phyloP scores from a whole-genome alignment of 2,888 invertebrate genomes.

The Lymantria monacha region DNA sequence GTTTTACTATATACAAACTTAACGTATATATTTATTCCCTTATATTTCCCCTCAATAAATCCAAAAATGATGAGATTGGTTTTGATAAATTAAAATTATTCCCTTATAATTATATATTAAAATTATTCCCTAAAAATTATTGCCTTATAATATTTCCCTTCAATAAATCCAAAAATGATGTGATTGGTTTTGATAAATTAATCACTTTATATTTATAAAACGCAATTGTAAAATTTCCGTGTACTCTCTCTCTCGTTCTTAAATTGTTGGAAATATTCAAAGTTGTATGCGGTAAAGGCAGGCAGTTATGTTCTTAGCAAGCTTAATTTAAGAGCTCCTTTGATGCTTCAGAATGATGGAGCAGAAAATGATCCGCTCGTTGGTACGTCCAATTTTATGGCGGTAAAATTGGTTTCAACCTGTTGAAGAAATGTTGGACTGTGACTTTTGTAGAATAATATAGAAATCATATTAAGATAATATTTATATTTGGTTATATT shows the following conservation, averaged over 20 bases:
- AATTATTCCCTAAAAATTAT: too few species aligned
- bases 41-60: too few species aligned
- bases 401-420: conserved; percentile 46
- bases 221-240: neutral
- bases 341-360: conserved; percentile 50
- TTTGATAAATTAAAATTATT: too few species aligned
- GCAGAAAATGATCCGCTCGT: conserved; percentile 53
- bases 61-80: too few species aligned
- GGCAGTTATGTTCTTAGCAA: conserved; percentile 43
- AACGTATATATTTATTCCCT: too few species aligned
- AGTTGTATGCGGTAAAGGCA: conserved; percentile 32
- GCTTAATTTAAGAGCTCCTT: conserved; percentile 55
- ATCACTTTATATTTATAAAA: too few species aligned
- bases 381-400: conserved; percentile 43
- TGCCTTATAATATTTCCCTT: too few species aligned
- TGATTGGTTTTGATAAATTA: too few species aligned
- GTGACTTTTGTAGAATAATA: neutral
- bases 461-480: neutral
- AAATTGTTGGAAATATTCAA: conserved; percentile 27
- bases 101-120: too few species aligned
- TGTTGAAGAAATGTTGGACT: conserved; percentile 34
- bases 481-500: too few species aligned
- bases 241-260: conserved; percentile 11
- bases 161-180: too few species aligned
- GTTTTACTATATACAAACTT: too few species aligned